Conservation (phyloP, 2,797 vertebrate species). For the Remorina albescens region DNA sequence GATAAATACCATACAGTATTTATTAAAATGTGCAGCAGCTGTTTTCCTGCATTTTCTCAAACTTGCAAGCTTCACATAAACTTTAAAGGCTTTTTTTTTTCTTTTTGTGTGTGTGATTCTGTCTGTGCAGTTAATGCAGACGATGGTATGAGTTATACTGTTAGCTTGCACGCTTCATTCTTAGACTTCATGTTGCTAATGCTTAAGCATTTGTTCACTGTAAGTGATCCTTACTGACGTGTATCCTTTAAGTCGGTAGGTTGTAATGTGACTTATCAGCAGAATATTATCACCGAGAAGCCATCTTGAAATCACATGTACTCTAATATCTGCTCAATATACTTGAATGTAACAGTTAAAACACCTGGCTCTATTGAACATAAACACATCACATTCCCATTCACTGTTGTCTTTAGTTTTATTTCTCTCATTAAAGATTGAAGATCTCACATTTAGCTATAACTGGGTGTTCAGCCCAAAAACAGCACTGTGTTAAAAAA, state of each 20-base stretch:
- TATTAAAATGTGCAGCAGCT: conserved; percentile 40
- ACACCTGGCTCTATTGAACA: conserved; percentile 27
- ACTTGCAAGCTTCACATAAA: conserved; percentile 26
- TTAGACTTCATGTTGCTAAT: conserved; percentile 3
- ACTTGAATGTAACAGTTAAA: conserved; percentile 57
- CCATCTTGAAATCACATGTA: conserved; percentile 14
- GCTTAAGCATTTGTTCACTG: conserved; percentile 16
- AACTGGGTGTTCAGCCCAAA: conserved; percentile 29
- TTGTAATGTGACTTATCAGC: conserved; percentile 17
- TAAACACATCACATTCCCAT: conserved; percentile 56
- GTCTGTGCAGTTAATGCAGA: conserved; percentile 11
- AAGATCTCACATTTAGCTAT: conserved; percentile 3
- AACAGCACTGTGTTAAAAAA: conserved; percentile 7
- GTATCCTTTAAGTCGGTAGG: conserved; percentile 25
- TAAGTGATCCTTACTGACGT: conserved; percentile 49
- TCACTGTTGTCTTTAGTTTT: conserved; percentile 48
- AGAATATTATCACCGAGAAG: conserved; percentile 6
- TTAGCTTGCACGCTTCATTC: conserved; percentile 14
- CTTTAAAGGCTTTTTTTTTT: conserved; percentile 20
- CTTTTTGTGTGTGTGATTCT: conserved; percentile 35
- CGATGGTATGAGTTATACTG: background rate
- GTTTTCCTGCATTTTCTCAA: conserved; percentile 5
- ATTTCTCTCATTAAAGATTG: background rate
- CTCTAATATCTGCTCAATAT: conserved; percentile 26
- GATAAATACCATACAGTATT: conserved; percentile 66